Base-by-base conservation (phyloP, 2,797 vertebrate genomes). In the Schizopygopsis malacanthus region DNA sequence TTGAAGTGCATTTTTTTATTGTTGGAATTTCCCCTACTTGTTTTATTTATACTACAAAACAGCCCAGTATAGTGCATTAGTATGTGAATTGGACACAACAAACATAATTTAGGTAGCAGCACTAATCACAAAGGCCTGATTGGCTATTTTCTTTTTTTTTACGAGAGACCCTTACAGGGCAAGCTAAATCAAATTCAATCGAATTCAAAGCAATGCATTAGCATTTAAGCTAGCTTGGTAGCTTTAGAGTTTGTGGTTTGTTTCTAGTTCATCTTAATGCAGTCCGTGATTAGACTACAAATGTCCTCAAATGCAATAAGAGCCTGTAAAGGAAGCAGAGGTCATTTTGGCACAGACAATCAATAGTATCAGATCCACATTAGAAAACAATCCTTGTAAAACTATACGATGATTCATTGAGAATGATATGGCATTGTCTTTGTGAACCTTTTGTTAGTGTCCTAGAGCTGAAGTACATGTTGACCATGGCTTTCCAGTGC, bases 311-410 rank as follows among this genome's bases (percentile, higher is more conserved):
- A 47, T 59, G 75, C 37, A 78, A 13, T 56, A 70, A 20, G 65
- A 81, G 25, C n/a, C 43, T 50, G 25, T 37, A 81, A 81, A 39
- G 73, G 65, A 52, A 65, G 72, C 12, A 65, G 71, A 87, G 84
- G 86, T 81, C 59, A 84, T 13, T 65, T 52, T 22, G 71, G 71
- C n/a, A 25, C 28, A 61, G 81, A 80, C 41, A 5, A 88, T 90
- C 85, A 83, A 88, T 88, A 70, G 52, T 69, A 56, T 76, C 15
- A 82, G 41, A 86, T 79, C 81, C 45, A 84, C 73, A 33, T 50
- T 15, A 43, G 69, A 56, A 61, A 65, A 65, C 37, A 77, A 4
- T n/a, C 61, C 59, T 25, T 52, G 47, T 79, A 67, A 81, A 61
- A 81, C 16, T 47, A 63, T 50, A 78, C 18, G 0, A 0, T 37